Evolutionary conservation across 2,888 invertebrate species (phyloP).

Genomic region (Erebia epiphron): DNA sequence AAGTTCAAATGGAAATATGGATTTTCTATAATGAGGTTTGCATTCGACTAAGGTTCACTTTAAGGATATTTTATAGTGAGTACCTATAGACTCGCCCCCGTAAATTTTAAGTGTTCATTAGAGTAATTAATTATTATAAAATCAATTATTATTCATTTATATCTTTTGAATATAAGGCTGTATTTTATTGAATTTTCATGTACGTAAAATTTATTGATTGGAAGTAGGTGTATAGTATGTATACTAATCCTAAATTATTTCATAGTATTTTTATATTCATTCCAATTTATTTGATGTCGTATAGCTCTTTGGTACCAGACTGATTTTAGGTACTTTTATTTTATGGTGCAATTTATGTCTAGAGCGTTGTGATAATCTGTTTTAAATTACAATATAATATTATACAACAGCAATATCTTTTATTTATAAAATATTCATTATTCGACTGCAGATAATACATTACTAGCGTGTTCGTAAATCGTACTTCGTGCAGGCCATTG

Average conservation of each 20-base stretch:
- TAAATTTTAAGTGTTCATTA: slow-evolving; percentile 80
- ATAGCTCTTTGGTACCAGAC: slow-evolving; percentile 81
- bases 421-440: slow-evolving; percentile 36
- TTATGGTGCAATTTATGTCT: slow-evolving; percentile 83
- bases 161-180: slow-evolving; percentile 71
- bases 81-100: slow-evolving; percentile 67
- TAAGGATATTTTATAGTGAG: slow-evolving; percentile 59
- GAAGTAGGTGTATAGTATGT: slow-evolving; percentile 61
- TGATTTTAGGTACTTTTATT: slow-evolving; percentile 83
- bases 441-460: no score
- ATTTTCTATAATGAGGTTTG: slow-evolving; percentile 54
- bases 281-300: slow-evolving; percentile 74
- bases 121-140: slow-evolving; percentile 73
- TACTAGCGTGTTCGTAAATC: no score
- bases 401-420: slow-evolving; percentile 61
- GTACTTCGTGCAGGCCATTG: no score
- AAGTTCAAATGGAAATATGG: slow-evolving; percentile 70
- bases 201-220: slow-evolving; percentile 67
- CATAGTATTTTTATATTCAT: slow-evolving; percentile 82
- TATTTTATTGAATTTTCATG: slow-evolving; percentile 71
- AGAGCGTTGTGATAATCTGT: slow-evolving; percentile 83
- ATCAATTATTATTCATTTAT: slow-evolving; percentile 68
- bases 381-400: slow-evolving; percentile 79
- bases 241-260: slow-evolving; percentile 77
- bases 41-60: slow-evolving; percentile 66